These are phyloP conservation scores for Flexamia atlantica DNA, from an alignment of 2,888 invertebrate species.

Conservation along the genomic window DNA sequence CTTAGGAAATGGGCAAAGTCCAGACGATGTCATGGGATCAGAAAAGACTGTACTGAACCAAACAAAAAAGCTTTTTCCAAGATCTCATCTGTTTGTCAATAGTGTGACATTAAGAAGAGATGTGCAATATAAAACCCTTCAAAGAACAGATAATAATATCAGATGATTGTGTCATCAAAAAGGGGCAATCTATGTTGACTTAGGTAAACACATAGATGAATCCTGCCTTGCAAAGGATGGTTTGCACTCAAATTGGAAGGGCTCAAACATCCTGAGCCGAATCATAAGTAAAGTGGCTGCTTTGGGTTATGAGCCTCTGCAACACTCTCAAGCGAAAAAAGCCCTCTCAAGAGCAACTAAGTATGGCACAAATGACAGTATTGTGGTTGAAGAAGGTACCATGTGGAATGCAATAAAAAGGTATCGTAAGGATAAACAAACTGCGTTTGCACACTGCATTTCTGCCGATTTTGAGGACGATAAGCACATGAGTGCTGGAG, in stretches of 20 bases:
- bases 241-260: neutral
- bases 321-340: neutral
- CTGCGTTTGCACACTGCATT: neutral
- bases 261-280: neutral
- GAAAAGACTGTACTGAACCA: neutral
- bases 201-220: neutral
- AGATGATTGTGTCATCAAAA: neutral
- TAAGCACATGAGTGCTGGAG: too few species aligned
- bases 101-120: neutral
- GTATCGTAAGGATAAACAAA: neutral
- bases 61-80: neutral
- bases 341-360: too few species aligned
- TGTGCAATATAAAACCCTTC: neutral
- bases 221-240: neutral
- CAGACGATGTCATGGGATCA: neutral
- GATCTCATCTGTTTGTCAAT: neutral
- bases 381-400: neutral
- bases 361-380: neutral
- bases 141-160: neutral
- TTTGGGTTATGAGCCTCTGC: neutral
- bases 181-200: neutral
- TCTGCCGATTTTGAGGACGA: too few species aligned
- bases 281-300: neutral
- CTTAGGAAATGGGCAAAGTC: neutral
- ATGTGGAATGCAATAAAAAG: neutral